Evolutionary conservation across 2,888 invertebrate genomes (phyloP), one percentile per base, ranked within the genome.

Genomic region (Calliopum simillimum): DNA sequence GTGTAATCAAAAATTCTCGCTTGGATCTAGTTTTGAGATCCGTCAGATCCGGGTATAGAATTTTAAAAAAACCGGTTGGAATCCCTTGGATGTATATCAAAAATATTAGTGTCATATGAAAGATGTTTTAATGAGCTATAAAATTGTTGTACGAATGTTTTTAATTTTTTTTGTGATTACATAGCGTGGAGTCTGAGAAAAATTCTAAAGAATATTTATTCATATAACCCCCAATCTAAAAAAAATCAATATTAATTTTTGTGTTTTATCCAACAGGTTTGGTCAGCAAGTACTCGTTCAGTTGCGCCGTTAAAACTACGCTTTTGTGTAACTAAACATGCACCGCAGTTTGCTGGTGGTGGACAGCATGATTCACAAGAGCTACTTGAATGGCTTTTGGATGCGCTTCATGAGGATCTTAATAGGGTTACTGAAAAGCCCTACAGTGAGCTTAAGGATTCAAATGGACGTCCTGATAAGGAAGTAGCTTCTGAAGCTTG

Each of bases 281-380:
- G 96, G 96, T 92, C 93, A 77, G 93, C 94, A 19, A 90, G 91
- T 5, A 91, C 92, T 23, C 90, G 94, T 71, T 94, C 94, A 33
- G 92, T 96, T 76, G 96, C 96, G 12, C 97, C 97, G 16, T 88
- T 96, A 71, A 95, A 95, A 86, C 89, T 97, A 76, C 88, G 92
- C 69, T 93, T 93, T 89, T 94, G 94, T 78, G 95, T 97, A 76
- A 92, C 93, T 43, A 94, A 94, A 80, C 93, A 94, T 87, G 95
- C 95, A 68, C 94, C 95, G 46, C 90, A 92, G 77, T 93, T 97
- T 84, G 92, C 91, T 75, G 95, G 95, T 73, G 95, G 95, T 76
- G 95, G 95, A 13, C 97, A 97, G 87, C 97, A 97, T 87, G 97
- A 97, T 88, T 95, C 96, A 66, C 97, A 95, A 78, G 97, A 97